Conservation (phyloP, 2,888 invertebrate species). For the Heliconius ethilla region DNA sequence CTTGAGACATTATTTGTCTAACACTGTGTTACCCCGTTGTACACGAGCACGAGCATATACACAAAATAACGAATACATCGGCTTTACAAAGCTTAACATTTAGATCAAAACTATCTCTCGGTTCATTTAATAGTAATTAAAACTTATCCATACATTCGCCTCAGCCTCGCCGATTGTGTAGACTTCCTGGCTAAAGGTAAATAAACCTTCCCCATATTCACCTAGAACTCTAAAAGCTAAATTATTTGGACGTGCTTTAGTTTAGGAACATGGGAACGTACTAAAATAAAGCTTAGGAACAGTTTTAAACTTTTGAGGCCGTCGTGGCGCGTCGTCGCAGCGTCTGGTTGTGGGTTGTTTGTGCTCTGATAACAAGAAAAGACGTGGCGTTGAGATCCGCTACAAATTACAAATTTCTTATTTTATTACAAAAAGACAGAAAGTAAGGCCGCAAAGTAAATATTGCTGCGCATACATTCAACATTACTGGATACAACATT, state of each 20-base stretch:
- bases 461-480: neutral
- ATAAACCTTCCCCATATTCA: neutral
- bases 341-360: neutral
- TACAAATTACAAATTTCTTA: neutral
- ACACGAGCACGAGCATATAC: neutral
- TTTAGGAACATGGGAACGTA: neutral
- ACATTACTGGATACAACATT: slow-evolving; percentile 14
- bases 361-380: neutral
- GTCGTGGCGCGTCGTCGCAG: neutral
- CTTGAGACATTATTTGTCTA: neutral
- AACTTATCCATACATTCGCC: neutral
- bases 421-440: no score
- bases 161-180: neutral
- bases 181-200: neutral
- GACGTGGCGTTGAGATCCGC: neutral
- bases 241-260: neutral
- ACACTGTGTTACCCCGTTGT: neutral
- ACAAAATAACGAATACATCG: neutral
- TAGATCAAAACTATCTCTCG: neutral
- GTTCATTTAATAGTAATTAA: slow-evolving; percentile 8
- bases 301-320: neutral
- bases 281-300: neutral
- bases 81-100: slow-evolving; percentile 1
- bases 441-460: neutral
- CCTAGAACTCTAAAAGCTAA: neutral